phyloP scores from a whole-genome alignment of 1,140 invertebrate species.

The Dysdera silvatica region DNA sequence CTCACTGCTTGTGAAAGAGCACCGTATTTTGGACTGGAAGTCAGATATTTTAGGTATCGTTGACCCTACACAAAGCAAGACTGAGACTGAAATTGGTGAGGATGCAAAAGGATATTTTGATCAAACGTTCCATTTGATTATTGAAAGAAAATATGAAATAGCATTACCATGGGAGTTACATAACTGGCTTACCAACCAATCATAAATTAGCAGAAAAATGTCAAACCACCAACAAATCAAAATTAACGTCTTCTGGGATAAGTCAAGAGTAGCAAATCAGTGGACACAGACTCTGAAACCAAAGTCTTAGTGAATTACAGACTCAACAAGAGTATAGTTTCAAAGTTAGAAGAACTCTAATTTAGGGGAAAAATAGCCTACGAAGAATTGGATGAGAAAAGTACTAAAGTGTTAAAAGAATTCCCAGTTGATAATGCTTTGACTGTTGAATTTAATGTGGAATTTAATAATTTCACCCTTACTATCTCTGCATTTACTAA shows the following conservation, averaged over 20 bases:
- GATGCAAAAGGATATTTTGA: conserved; percentile 5
- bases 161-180: conserved; percentile 6
- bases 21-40: not conserved
- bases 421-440: no score
- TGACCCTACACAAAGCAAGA: not conserved
- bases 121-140: not conserved
- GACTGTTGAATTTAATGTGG: no score
- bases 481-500: no score
- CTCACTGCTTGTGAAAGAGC: not conserved
- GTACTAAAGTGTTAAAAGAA: no score
- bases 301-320: not conserved
- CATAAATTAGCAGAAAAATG: not conserved
- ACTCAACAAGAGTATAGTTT: conserved; percentile 1
- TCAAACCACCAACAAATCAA: not conserved
- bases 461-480: no score
- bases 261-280: not conserved
- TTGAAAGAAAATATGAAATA: not conserved
- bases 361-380: no score
- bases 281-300: not conserved
- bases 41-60: conserved; percentile 5
- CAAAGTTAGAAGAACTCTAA: not conserved
- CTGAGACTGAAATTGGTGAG: not conserved
- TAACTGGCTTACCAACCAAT: not conserved
- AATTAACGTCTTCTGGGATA: not conserved
- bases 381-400: no score